Percentiles rank a stretch among this genome's conserved stretches.
phyloP scores from a whole-genome alignment of 2,797 vertebrate genomes.

The Myotis pilosus region DNA sequence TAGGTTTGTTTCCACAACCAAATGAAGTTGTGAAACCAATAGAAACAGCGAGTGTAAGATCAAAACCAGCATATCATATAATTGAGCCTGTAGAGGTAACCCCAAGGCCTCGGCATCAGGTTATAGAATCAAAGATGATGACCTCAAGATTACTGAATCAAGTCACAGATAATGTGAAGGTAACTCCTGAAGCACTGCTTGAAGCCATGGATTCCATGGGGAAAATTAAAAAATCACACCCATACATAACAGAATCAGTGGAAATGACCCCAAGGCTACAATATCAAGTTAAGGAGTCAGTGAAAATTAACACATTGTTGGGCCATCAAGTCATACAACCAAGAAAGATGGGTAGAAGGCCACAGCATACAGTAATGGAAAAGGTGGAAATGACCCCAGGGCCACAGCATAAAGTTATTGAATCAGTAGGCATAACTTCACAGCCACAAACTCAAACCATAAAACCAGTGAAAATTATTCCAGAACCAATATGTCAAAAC shows the following conservation, averaged over 20 bases:
- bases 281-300: conserved; percentile 23
- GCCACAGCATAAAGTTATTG: conserved; percentile 9
- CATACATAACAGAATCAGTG: neutral
- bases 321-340: conserved; percentile 2
- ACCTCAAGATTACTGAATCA: neutral
- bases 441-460: conserved; percentile 37
- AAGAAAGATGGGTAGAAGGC: conserved; percentile 6
- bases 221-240: conserved; percentile 37
- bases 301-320: neutral
- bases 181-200: conserved; percentile 58
- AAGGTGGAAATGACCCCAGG: neutral
- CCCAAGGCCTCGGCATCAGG: neutral
- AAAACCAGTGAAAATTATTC: neutral
- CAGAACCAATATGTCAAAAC: conserved; percentile 1
- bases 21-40: conserved; percentile 40
- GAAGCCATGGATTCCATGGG: conserved; percentile 49
- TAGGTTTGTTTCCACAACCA: neutral
- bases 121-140: neutral
- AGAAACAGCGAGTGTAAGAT: neutral
- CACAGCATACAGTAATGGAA: neutral
- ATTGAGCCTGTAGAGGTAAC: conserved; percentile 19
- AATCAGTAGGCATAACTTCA: neutral
- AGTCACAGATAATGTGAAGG: conserved; percentile 9
- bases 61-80: neutral
- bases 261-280: neutral